Percentiles rank a stretch among this genome's conserved stretches.
phyloP scores from a whole-genome alignment of 2,113 vertebrate genomes.

The Sebastes fasciatus region DNA sequence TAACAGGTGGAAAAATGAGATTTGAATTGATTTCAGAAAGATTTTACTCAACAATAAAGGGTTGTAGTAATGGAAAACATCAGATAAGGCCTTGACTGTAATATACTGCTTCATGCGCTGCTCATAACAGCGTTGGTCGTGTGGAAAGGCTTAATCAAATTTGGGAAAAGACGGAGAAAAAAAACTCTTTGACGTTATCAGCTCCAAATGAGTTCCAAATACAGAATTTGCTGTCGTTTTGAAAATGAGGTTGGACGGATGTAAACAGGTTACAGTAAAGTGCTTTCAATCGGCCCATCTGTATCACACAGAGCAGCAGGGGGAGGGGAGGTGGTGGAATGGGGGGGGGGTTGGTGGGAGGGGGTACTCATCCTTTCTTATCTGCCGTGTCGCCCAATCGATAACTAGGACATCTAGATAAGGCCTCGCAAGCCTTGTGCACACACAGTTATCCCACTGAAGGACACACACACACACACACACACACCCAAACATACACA shows the following conservation, averaged over 20 bases:
- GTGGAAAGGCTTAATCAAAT: background rate
- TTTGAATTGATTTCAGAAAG: background rate
- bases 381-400: conserved; percentile 79
- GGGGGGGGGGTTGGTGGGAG: conserved; percentile 45
- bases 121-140: background rate
- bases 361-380: conserved; percentile 77
- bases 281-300: conserved; percentile 53
- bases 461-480: conserved; percentile 52
- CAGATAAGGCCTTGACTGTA: background rate
- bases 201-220: conserved; percentile 19
- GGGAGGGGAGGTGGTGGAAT: conserved; percentile 79
- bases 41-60: background rate
- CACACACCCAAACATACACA: background rate
- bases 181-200: background rate
- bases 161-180: background rate
- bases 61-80: background rate
- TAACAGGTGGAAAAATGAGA: background rate
- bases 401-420: conserved; percentile 86
- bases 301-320: conserved; percentile 39
- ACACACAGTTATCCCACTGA: conserved; percentile 66
- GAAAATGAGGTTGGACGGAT: conserved; percentile 36
- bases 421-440: conserved; percentile 68
- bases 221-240: conserved; percentile 14
- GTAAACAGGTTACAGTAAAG: conserved; percentile 44
- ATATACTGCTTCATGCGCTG: background rate